Base-by-base conservation (phyloP, 2,888 invertebrate genomes). In the Hymenopus coronatus region DNA sequence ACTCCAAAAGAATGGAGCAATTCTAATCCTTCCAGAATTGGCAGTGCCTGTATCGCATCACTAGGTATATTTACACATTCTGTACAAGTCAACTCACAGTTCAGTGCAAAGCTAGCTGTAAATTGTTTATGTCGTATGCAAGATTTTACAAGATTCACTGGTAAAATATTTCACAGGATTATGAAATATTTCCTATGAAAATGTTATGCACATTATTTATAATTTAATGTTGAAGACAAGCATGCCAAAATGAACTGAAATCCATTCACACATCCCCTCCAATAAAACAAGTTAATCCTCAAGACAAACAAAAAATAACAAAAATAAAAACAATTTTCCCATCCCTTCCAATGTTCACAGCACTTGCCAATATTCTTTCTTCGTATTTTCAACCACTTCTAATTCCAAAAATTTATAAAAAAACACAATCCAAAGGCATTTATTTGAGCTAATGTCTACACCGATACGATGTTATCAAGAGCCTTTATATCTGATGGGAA, bases 351-450 rank as follows among this genome's bases (percentile, higher is more conserved):
- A 28, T 87, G 30, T 27, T 82, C 40, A 82, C 33, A 1, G 12
- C 30, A 33, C 70, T n/a, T 87, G 82, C 40, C 87, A 87, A n/a
- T 86, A 33, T 25, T 87, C 87, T 82, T 14, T 82, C 82, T 33
- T 87, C 87, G 20, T 87, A 81, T 30, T 82, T 87, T 40, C 46
- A 30, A 84, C 9, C 88, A 70, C 46, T 88, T 83, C 83, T 82
- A 85, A 46, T 82, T 83, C 82, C 87, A 86, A 30, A 86, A 85
- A 82, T 82, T 82, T 82, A 87, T 87, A 82, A 88, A 88, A 88
- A 88, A 89, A 88, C 88, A 85, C 88, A 88, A 85, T 89, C 88
- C 89, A 88, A 88, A 89, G 88, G 88, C 88, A 88, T 85, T 85
- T 88, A 83, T 88, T 89, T 88, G 89, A 85, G 88, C 88, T 88